phyloP scores from a whole-genome alignment of 2,113 vertebrate genomes.

The Rhombomys opimus region DNA sequence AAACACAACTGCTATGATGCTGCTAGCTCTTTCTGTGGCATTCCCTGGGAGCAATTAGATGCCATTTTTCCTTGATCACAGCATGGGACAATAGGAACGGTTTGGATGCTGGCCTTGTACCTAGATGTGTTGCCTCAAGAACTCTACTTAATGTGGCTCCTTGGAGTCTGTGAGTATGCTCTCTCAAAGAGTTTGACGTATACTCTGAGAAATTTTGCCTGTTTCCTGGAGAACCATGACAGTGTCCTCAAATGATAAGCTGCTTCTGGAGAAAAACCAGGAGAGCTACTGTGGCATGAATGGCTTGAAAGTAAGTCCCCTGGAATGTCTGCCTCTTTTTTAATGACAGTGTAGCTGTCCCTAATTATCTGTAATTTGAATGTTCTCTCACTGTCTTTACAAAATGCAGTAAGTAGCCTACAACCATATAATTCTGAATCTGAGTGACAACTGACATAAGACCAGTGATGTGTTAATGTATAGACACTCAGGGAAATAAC shows the following conservation, averaged over 20 bases:
- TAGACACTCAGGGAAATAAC: background rate
- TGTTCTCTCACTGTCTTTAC: background rate
- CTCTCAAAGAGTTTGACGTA: background rate
- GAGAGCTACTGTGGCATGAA: fast-evolving
- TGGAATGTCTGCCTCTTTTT: background rate
- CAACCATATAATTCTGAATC: background rate
- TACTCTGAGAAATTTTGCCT: background rate
- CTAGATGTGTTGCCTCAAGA: background rate
- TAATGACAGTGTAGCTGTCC: background rate
- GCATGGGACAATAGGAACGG: fast-evolving
- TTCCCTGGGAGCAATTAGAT: background rate
- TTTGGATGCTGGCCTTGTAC: background rate
- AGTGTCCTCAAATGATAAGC: background rate
- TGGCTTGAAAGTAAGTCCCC: background rate
- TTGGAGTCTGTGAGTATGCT: background rate
- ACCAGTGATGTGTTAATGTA: fast-evolving
- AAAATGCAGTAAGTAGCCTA: background rate
- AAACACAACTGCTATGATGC: background rate
- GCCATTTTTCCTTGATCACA: background rate
- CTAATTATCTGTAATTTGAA: background rate
- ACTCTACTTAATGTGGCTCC: background rate
- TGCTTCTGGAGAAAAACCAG: background rate
- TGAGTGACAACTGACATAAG: background rate
- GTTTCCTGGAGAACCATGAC: background rate
- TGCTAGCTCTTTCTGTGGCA: background rate